Base-by-base conservation (phyloP, 2,888 invertebrate species). In the Orgyia antiqua region DNA sequence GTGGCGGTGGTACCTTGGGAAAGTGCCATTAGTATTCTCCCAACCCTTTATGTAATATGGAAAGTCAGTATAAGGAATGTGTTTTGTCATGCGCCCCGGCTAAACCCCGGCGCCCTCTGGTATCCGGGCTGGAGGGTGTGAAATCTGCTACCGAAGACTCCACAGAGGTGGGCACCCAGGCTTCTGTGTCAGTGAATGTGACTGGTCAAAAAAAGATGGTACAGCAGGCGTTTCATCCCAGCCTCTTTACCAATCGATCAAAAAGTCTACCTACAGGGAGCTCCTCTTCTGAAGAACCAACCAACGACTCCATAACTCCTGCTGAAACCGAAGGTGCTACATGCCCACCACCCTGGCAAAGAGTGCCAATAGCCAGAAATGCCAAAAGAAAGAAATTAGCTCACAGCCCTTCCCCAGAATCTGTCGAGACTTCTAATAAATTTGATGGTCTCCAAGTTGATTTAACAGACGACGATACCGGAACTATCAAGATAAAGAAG, bases 111-210 rank as follows among this genome's bases (percentile, higher is more conserved):
- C 21, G 21, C 21, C 9, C n/a, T n/a, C n/a, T n/a, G n/a, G n/a
- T n/a, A n/a, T n/a, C n/a, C n/a, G n/a, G n/a, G n/a, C n/a, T n/a
- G 9, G n/a, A n/a, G 21, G n/a, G 21, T 21, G 21, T 9, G 21
- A 21, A 21, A 4, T 21, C n/a, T 21, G 18, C 10, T 27, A 27
- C 33, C 24, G 29, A 26, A 26, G 29, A 10, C 29, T 10, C 3
- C 2, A 6, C 13, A 9, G 23, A 10, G 10, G 13, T 6, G 10
- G 13, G 15, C 10, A 10, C 21, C 23, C 29, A 29, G 29, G 29
- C 26, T 13, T 15, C 29, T 6, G 3, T 17, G 2, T 3, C 21
- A 13, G 29, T 4, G 6, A 15, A 29, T 29, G 13, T 13, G 13
- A 29, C 29, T 29, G 29, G 29, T 3, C 13, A 13, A 13, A 25